Base-by-base conservation (phyloP, 2,797 vertebrate species). In the Eulemur coronatus region DNA sequence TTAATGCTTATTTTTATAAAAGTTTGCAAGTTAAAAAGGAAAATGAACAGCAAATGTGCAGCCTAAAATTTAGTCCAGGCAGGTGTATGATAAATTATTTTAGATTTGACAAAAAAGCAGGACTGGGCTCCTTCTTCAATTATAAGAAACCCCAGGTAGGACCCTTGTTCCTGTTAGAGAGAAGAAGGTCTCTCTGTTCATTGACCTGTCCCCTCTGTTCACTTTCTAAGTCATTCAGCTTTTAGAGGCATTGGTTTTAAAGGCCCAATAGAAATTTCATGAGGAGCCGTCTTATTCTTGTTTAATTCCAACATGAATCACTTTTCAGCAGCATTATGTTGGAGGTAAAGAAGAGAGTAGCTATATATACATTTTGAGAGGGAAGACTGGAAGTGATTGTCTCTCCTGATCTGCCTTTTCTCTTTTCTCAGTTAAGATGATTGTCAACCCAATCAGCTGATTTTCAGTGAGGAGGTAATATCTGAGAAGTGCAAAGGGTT, bases 11-110 rank as follows among this genome's bases (percentile, higher is more conserved):
- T 86, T 92, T 96, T 94, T 72, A 35, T 86, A 67, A 35, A 91
- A 79, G 35, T 79, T 95, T 93, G 73, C 50, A 81, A 94, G 81
- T 67, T 86, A 82, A 79, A 94, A 97, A 92, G 48, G 76, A 87
- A 84, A 87, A 76, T 72, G 81, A 94, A 82, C 13, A 94, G 48
- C 69, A 81, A 91, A 41, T 33, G 33, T 24, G n/a, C n/a, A 92
- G n/a, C 48, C n/a, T 75, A 79, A 92, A 89, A 81, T 73, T 50
- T 35, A 88, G 61, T 76, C 48, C 7, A 96, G 61, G 63, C 50
- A 94, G 41, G 18, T 67, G 18, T 63, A 41, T 59, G 63, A 61
- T 33, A 69, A 78, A 41, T 94, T 55, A 72, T 35, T 84, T 84
- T 78, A 81, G 61, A 86, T 75, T 57, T 89, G 50, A 78, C 84